These are phyloP conservation scores for Kryptolebias ocellatus DNA, from an alignment of 2,797 vertebrate genomes.

Conservation along the genomic window DNA sequence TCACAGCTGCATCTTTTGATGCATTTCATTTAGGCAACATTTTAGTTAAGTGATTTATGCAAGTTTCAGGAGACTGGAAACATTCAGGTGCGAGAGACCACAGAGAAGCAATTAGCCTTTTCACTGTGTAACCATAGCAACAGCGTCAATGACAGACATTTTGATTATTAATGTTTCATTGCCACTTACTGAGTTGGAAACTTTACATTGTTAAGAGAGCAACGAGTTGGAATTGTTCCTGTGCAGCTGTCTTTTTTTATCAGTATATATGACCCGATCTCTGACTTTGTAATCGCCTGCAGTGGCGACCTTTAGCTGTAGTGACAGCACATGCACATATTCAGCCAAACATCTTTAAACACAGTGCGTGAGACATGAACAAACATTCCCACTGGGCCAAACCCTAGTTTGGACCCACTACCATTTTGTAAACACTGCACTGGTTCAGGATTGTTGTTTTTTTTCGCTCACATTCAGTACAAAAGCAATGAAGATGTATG, in stretches of 20 bases:
- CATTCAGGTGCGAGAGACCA: slow-evolving; percentile 56
- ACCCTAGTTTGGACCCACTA: not conserved
- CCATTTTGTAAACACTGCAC: slow-evolving; percentile 7
- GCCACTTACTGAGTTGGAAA: slow-evolving; percentile 34
- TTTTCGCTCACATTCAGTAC: not conserved
- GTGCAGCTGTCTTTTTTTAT: not conserved
- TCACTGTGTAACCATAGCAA: slow-evolving; percentile 57
- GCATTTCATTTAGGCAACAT: slow-evolving; percentile 44
- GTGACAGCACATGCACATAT: slow-evolving; percentile 32
- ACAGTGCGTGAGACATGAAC: slow-evolving; percentile 15
- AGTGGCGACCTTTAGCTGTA: slow-evolving; percentile 39
- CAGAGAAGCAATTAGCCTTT: slow-evolving; percentile 44
- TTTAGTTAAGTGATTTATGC: slow-evolving; percentile 50
- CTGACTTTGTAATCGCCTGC: slow-evolving; percentile 6
- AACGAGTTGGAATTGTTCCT: not conserved
- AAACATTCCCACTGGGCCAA: slow-evolving; percentile 40
- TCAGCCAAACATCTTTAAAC: slow-evolving; percentile 58
- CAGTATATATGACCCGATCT: not conserved
- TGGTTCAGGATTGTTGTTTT: not conserved
- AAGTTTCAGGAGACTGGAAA: slow-evolving; percentile 52
- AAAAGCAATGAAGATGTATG: not conserved
- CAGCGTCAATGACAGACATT: slow-evolving; percentile 46
- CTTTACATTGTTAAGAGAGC: slow-evolving; percentile 27
- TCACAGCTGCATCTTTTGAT: slow-evolving; percentile 43
- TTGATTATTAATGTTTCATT: slow-evolving; percentile 54